A percentile compares a stretch with the other conserved stretches of the same genome.
Evolutionary conservation across 1,140 invertebrate species (phyloP).

Genomic region (Eurosta solidaginis): DNA sequence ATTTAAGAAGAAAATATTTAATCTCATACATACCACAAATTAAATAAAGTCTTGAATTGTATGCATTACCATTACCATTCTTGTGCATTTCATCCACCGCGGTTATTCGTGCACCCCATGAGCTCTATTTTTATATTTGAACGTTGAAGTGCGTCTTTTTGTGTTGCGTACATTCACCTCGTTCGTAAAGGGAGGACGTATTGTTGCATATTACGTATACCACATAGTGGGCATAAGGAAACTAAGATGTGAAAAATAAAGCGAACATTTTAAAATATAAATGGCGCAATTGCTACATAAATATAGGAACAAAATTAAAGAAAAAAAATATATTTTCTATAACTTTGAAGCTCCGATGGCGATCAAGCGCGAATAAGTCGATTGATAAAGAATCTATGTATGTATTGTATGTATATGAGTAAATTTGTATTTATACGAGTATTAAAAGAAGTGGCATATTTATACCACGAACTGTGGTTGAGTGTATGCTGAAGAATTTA

Average conservation of each 20-base stretch:
- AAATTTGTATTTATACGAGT: neutral
- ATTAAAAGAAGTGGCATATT: neutral
- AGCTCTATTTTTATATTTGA: neutral
- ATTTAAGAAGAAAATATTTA: too few relatives aligned
- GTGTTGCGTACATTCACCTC: conserved; percentile 13
- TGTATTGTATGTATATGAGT: neutral
- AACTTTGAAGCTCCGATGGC: neutral
- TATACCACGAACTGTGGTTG: neutral
- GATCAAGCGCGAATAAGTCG: too few relatives aligned
- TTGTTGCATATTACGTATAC: neutral
- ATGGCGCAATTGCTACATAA: neutral
- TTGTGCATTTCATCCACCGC: neutral
- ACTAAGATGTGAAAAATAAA: neutral
- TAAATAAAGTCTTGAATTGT: too few relatives aligned
- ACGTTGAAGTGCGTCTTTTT: neutral
- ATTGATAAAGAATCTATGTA: too few relatives aligned
- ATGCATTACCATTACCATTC: neutral
- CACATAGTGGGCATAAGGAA: neutral
- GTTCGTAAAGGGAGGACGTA: neutral
- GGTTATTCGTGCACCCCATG: neutral
- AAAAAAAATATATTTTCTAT: neutral
- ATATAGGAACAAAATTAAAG: neutral
- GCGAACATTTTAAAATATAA: neutral
- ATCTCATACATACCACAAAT: too few relatives aligned
- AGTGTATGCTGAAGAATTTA: neutral